Percentiles rank a stretch among this genome's conserved stretches.
Conservation (phyloP, 2,113 vertebrate species). For the Alethe diademata region DNA sequence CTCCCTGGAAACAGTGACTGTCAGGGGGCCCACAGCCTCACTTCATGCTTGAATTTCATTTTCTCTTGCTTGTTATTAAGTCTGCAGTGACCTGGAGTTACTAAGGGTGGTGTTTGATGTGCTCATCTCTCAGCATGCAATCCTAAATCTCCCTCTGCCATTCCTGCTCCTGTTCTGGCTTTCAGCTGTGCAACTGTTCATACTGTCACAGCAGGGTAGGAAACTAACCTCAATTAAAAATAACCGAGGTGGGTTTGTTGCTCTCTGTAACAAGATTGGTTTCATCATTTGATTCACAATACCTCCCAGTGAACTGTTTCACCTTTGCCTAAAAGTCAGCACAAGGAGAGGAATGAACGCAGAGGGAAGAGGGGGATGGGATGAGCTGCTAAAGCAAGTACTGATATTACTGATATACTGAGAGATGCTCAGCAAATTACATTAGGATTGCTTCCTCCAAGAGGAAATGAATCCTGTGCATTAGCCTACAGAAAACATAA, state of each 20-base stretch:
- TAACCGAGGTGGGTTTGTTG: not conserved
- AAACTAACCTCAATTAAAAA: not conserved
- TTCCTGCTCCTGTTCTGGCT: not conserved
- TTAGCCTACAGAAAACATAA: conserved; percentile 46
- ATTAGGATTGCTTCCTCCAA: not conserved
- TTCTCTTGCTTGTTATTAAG: not conserved
- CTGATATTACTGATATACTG: not conserved
- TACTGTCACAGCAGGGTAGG: not conserved
- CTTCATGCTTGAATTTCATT: not conserved
- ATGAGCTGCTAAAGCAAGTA: not conserved
- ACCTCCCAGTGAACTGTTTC: not conserved
- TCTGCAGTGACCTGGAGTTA: not conserved
- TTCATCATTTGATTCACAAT: not conserved
- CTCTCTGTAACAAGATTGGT: not conserved
- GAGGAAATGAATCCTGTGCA: conserved; percentile 29
- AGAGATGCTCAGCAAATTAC: not conserved
- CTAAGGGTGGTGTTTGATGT: not conserved
- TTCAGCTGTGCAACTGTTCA: not conserved
- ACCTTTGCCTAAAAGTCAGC: not conserved
- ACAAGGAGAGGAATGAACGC: not conserved
- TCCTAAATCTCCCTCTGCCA: not conserved
- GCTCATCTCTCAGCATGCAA: not conserved
- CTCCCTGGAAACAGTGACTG: not conserved
- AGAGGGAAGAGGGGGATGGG: not conserved
- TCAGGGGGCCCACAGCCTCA: not conserved